Percentiles rank a stretch among this genome's conserved stretches.
Conservation (phyloP, 2,888 invertebrate genomes). For the Leucozona laternaria region DNA sequence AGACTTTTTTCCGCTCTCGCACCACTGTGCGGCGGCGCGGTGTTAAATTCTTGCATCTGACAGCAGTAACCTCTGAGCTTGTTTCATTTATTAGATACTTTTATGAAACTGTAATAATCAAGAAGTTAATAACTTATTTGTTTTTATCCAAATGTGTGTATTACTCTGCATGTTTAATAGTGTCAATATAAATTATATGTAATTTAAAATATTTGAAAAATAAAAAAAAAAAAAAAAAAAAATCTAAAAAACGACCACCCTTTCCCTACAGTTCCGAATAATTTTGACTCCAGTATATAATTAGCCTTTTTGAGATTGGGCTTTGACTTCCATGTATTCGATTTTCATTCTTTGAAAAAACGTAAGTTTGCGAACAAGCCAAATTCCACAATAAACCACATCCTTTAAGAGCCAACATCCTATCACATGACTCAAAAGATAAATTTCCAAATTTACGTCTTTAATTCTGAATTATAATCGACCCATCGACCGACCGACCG, state of each 20-base stretch:
- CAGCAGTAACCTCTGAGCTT: too few relatives aligned
- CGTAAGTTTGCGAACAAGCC: conserved; percentile 48
- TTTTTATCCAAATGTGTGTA: too few relatives aligned
- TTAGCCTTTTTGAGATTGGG: not conserved
- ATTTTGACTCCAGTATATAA: not conserved
- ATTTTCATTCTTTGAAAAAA: conserved; percentile 18
- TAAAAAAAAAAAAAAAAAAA: too few relatives aligned
- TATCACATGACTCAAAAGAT: conserved; percentile 67
- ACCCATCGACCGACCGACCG: conserved; percentile 15
- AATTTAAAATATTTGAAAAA: too few relatives aligned
- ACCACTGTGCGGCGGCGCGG: too few relatives aligned
- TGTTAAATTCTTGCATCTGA: too few relatives aligned
- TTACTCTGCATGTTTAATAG: too few relatives aligned
- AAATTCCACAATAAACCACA: conserved; percentile 68
- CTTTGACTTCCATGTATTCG: not conserved
- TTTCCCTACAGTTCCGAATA: not conserved
- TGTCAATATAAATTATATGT: too few relatives aligned
- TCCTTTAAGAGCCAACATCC: conserved; percentile 63
- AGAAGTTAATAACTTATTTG: too few relatives aligned
- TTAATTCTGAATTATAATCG: conserved; percentile 75
- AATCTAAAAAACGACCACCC: not conserved
- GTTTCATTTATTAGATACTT: too few relatives aligned
- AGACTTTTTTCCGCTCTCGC: too few relatives aligned
- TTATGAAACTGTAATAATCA: too few relatives aligned
- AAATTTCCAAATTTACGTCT: conserved; percentile 71